These are phyloP conservation scores for Tiaroga cobitis DNA, from an alignment of 2,797 vertebrate species.

Conservation along the genomic window DNA sequence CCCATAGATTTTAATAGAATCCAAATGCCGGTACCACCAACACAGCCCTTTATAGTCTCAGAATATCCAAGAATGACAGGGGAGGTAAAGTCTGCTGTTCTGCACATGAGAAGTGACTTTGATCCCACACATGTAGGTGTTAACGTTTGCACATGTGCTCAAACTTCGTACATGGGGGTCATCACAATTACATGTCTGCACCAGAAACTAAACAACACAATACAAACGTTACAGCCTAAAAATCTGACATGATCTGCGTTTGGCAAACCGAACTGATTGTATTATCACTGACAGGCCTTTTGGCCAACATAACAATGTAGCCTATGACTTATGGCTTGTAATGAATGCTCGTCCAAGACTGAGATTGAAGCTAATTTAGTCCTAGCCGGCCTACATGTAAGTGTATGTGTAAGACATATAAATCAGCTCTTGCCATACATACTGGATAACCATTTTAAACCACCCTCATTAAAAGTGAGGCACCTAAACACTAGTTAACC, in stretches of 20 bases:
- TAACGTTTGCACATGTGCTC: not conserved
- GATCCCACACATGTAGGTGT: constrained; percentile 12
- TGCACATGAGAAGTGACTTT: constrained; percentile 5
- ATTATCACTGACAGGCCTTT: not conserved
- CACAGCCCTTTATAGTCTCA: constrained; percentile 11
- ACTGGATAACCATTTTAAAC: not conserved
- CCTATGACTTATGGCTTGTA: not conserved
- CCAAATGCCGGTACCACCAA: constrained; percentile 43
- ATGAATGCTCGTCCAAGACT: not conserved
- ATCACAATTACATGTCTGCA: constrained; percentile 10
- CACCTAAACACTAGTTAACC: not conserved
- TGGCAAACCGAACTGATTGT: not conserved
- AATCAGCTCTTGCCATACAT: not conserved
- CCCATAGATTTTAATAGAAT: constrained; percentile 50
- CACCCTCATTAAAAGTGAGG: not conserved
- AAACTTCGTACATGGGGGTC: not conserved
- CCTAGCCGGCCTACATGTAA: not conserved
- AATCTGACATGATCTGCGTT: not conserved
- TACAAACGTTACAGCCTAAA: not conserved
- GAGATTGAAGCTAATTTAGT: constrained; percentile 10
- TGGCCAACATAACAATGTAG: constrained; percentile 3
- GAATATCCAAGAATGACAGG: constrained; percentile 11
- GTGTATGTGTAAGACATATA: not conserved
- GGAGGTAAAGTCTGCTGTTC: constrained; percentile 8
- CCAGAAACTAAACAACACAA: not conserved